Base-by-base conservation (phyloP, 2,888 invertebrate genomes). In the Julus scandinavius region DNA sequence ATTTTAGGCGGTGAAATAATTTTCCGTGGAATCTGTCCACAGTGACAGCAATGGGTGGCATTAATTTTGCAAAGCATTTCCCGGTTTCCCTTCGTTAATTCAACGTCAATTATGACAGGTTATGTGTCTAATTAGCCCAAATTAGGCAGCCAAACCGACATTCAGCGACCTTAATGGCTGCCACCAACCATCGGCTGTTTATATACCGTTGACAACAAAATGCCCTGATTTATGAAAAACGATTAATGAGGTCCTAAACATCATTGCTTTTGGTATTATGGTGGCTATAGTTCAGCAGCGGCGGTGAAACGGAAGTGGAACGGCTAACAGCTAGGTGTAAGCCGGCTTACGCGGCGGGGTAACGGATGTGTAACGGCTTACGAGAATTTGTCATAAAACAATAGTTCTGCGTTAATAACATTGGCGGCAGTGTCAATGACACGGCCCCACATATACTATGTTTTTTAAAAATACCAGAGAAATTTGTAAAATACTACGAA, bases 71-170 rank as follows among this genome's bases (percentile, higher is more conserved):
- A 72, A 72, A 72, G 6, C 5, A 29, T 9, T 20, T 11, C 72
- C 20, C 54, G 20, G 20, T 72, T 72, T 72, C 29, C 20, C 72
- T 72, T 29, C 29, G 3, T 54, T 54, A 17, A 54, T 72, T 6
- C 63, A 63, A 20, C 20, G 29, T 72, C 29, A 72, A 72, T 72
- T 72, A 29, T 72, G 72, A n/a, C 63, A 63, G n/a, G 63, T 63
- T 29, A 72, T 72, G 29, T 20, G 72, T 11, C 29, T 72, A 72
- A 72, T 72, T 72, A 72, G 72, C 20, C 20, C 72, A 72, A 29
- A 29, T 72, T 72, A 72, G 72, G 20, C 29, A 72, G n/a, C 20
- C 29, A 29, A 72, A 72, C 5, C 72, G 72, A 20, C 72, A 72
- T n/a, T 20, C 72, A 29, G 72, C 20, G n/a, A 63, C 63, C n/a